Base-by-base conservation (phyloP, 2,113 vertebrate species). In the Natator depressus region DNA sequence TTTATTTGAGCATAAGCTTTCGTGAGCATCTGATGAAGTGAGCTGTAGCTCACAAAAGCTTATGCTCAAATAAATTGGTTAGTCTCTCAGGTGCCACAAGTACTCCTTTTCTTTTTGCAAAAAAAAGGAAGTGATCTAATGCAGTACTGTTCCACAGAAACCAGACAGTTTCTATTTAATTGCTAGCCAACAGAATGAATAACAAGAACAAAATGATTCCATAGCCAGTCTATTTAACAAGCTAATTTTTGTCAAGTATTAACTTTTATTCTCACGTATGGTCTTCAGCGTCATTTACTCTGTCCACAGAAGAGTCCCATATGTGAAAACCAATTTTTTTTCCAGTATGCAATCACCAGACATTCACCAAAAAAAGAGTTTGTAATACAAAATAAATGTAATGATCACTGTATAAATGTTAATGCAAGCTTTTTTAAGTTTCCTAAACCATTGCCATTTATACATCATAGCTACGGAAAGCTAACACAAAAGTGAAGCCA, bases 201-300 rank as follows among this genome's bases (percentile, higher is more conserved):
- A 95, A 96, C 53, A 38, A 95, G 97, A 98, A 95, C 51, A 96
- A 91, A 97, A 57, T 85, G 42, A 96, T 84, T 84, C 86, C 78
- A 92, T 49, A 50, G 78, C 88, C 89, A 90, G 82, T 92, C 94
- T 87, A 91, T 95, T 91, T 89, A 89, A 95, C 87, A 95, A 95
- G 16, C 86, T 96, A 93, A 80, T 89, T 97, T 97, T 88, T 93
- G 89, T 91, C 62, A 97, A 90, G 55, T 85, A 94, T 91, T 90
- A 93, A 93, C 54, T 90, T 95, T 55, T 59, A 90, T 80, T 91
- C 49, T 85, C 13, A 82, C 35, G 20, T 29, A 81, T 24, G 47
- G 6, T 46, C 53, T 35, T 2, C 42, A 20, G 72, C 93, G 57
- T 79, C 10, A 72, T 54, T 88, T 82, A 42, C 54, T 90, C 87